A percentile compares a stretch with the other conserved stretches of the same genome.
These are phyloP conservation scores for Heliconius erato DNA, from an alignment of 2,888 invertebrate species.

Conservation along the genomic window DNA sequence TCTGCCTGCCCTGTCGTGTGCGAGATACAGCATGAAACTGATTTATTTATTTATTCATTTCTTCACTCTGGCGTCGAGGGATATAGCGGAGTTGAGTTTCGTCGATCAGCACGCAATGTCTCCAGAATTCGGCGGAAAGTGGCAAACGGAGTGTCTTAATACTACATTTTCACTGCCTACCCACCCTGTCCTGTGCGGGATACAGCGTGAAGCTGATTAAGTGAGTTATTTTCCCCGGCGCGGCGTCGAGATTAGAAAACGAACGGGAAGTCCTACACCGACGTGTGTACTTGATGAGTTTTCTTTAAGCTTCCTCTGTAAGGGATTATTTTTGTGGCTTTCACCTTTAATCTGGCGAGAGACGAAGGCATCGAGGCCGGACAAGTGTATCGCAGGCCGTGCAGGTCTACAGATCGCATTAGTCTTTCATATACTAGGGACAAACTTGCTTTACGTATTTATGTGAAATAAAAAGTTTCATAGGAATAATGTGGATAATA, in stretches of 20 bases:
- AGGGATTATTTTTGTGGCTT: slow-evolving; percentile 52
- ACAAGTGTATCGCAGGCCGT: slow-evolving; percentile 44
- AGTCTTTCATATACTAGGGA: neutral
- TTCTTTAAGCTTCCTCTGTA: slow-evolving; percentile 59
- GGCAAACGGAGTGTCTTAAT: no score
- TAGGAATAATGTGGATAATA: no score
- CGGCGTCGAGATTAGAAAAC: slow-evolving; percentile 69
- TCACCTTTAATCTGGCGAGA: slow-evolving; percentile 48
- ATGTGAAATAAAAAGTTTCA: no score
- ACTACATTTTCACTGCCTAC: no score
- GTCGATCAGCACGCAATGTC: no score
- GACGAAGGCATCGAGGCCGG: slow-evolving; percentile 44
- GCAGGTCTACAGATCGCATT: slow-evolving; percentile 24
- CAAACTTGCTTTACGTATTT: neutral
- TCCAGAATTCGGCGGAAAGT: no score
- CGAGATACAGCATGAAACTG: no score
- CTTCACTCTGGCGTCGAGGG: no score
- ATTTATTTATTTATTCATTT: no score
- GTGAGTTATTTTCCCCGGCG: slow-evolving; percentile 47
- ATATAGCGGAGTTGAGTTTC: no score
- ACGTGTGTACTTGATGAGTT: slow-evolving; percentile 69
- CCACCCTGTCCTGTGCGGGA: no score
- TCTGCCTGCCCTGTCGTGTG: no score
- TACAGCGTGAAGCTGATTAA: slow-evolving; percentile 53
- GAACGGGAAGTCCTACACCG: slow-evolving; percentile 66